Percentiles rank a stretch among this genome's conserved stretches.
Conservation (phyloP, 2,888 invertebrate genomes). For the Brenthis ino region DNA sequence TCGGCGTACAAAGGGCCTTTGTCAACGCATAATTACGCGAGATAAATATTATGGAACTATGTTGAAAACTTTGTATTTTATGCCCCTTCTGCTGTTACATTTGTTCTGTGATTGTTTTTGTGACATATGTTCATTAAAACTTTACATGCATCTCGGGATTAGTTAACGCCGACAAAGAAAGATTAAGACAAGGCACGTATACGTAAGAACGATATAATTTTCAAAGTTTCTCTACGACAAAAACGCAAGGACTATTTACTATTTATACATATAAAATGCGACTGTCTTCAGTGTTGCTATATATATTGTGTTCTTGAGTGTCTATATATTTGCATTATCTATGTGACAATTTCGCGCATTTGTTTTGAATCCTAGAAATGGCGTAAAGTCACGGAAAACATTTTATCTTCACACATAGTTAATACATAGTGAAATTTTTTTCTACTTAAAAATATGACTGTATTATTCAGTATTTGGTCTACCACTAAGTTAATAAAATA, state of each 20-base stretch:
- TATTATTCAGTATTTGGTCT: neutral
- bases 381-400: too few relatives aligned
- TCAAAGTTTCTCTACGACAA: neutral
- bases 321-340: too few relatives aligned
- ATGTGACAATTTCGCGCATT: too few relatives aligned
- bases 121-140: slow-evolving; percentile 26
- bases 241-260: neutral
- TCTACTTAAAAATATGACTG: too few relatives aligned
- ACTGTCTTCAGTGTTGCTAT: too few relatives aligned
- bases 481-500: neutral
- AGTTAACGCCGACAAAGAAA: slow-evolving; percentile 1
- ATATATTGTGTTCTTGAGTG: too few relatives aligned
- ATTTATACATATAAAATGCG: neutral
- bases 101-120: slow-evolving; percentile 29
- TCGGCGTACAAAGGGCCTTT: slow-evolving; percentile 65
- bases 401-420: too few relatives aligned
- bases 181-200: slow-evolving; percentile 4
- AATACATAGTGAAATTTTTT: too few relatives aligned
- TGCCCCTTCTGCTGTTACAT: slow-evolving; percentile 10
- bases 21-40: slow-evolving; percentile 64
- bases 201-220: neutral
- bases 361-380: too few relatives aligned
- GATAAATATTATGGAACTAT: slow-evolving; percentile 43
- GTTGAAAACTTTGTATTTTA: slow-evolving; percentile 23
- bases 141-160: slow-evolving; percentile 21